Base-by-base conservation (phyloP, 2,888 invertebrate genomes). In the Torymus tubicola region DNA sequence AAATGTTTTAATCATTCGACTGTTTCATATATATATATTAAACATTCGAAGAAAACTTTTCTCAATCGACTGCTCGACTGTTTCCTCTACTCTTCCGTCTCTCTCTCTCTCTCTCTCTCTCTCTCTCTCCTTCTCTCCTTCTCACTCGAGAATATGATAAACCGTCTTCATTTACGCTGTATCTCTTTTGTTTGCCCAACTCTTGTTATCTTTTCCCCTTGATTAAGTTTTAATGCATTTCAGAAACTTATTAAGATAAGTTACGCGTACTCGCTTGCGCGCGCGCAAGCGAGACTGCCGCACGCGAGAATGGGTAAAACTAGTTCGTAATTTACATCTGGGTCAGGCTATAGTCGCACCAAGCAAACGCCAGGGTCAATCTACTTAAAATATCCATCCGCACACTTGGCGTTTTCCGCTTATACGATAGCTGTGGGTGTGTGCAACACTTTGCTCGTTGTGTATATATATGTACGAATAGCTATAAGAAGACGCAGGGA, bases 151-250 rank as follows among this genome's bases (percentile, higher is more conserved):
- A 42, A 42, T 8, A 42, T 42, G 42, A 42, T 42, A 8, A 42
- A 42, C 8, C 42, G 42, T 42, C 57, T 58, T 57, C n/a, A 12
- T 55, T 55, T 42, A 53, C 13, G 18, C 42, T 53, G 4, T 53
- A 53, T 70, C 60, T 69, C 63, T 70, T 74, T 57, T 67, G 71
- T 80, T 75, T 50, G 63, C 42, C 24, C 67, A 60, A 65, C 70
- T 71, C 60, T 61, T 71, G 65, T 67, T 75, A 80, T 80, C 80
- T 75, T 75, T 75, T 74, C 60, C 58, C 24, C 60, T 60, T 78
- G 81, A 78, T 78, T 78, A 81, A 81, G 64, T 74, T 67, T 70
- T 78, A 73, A 81, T 78, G 78, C 67, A 42, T 74, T 74, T 74
- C 78, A 57, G 69, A 74, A 81, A 78, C 64, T 81, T 81, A 69